A percentile compares a stretch with the other conserved stretches of the same genome.
Conservation (phyloP, 2,113 vertebrate species). For the Pollimyrus isidori region DNA sequence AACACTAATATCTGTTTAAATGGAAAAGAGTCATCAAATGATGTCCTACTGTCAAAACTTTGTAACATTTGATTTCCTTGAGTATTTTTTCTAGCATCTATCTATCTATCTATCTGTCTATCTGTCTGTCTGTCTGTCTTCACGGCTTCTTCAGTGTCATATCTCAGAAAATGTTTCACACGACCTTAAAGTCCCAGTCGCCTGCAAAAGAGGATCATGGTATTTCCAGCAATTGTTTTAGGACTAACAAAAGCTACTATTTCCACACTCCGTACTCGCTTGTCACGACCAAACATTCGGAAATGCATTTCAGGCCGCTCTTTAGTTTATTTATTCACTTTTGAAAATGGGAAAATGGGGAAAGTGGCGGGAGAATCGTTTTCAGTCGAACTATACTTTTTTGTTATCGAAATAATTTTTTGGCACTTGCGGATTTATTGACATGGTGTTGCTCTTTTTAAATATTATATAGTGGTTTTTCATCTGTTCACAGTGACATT, state of each 20-base stretch:
- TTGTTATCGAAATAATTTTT: background rate
- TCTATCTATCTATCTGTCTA: background rate
- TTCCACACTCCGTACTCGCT: conserved; percentile 27
- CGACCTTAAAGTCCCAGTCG: background rate
- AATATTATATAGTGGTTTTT: too few species aligned
- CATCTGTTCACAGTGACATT: background rate
- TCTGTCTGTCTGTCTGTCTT: background rate
- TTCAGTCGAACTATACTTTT: background rate
- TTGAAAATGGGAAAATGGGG: background rate
- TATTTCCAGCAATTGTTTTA: conserved; percentile 55
- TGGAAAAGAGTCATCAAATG: background rate
- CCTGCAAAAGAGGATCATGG: conserved; percentile 1
- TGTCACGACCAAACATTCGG: background rate
- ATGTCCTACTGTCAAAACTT: background rate
- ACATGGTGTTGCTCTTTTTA: background rate
- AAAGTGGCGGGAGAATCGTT: background rate
- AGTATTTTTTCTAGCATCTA: background rate
- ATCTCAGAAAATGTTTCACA: background rate
- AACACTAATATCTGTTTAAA: background rate
- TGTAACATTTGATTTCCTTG: background rate
- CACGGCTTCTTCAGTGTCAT: background rate
- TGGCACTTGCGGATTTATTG: background rate
- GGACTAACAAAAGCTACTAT: conserved; percentile 15
- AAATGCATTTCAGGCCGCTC: background rate
- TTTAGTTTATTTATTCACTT: background rate